Conservation (phyloP, 2,888 invertebrate genomes). For the Glyphotaelius pellucidus region DNA sequence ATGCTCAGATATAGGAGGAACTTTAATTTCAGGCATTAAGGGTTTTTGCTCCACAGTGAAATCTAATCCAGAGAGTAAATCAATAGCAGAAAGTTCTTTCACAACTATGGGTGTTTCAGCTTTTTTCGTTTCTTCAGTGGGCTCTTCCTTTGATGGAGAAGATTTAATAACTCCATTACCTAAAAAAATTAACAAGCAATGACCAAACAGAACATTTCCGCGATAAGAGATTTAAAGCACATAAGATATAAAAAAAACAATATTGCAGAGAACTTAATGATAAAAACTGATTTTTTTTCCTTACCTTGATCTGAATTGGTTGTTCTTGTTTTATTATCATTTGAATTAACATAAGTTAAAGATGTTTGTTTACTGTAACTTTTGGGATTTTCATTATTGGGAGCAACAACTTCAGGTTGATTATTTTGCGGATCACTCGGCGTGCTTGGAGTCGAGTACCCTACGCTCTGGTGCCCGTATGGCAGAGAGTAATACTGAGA, state of each 20-base stretch:
- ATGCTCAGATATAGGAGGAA: slow-evolving; percentile 75
- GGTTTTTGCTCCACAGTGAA: slow-evolving; percentile 83
- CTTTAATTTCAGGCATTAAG: slow-evolving; percentile 79
- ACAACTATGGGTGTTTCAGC: slow-evolving; percentile 15
- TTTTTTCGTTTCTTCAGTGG: slow-evolving; percentile 13
- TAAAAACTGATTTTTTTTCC: neutral
- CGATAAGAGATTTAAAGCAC: neutral
- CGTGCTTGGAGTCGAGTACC: slow-evolving; percentile 66
- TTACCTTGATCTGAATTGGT: slow-evolving; percentile 63
- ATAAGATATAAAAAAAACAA: neutral
- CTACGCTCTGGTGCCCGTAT: slow-evolving; percentile 75
- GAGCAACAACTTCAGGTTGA: slow-evolving; percentile 67
- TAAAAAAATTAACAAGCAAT: slow-evolving; percentile 15
- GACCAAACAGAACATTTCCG: neutral
- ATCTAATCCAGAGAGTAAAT: slow-evolving; percentile 87
- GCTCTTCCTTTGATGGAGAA: slow-evolving; percentile 52
- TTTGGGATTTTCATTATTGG: slow-evolving; percentile 60
- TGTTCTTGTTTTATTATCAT: slow-evolving; percentile 61
- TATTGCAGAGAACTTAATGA: neutral
- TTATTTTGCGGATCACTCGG: slow-evolving; percentile 58
- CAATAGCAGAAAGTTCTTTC: slow-evolving; percentile 77
- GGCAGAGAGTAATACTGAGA: slow-evolving; percentile 73
- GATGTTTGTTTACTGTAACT: slow-evolving; percentile 63
- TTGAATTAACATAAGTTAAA: slow-evolving; percentile 70
- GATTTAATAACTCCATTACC: slow-evolving; percentile 49